phyloP scores from a whole-genome alignment of 2,797 vertebrate genomes.

The Triplophysa yarkandensis region DNA sequence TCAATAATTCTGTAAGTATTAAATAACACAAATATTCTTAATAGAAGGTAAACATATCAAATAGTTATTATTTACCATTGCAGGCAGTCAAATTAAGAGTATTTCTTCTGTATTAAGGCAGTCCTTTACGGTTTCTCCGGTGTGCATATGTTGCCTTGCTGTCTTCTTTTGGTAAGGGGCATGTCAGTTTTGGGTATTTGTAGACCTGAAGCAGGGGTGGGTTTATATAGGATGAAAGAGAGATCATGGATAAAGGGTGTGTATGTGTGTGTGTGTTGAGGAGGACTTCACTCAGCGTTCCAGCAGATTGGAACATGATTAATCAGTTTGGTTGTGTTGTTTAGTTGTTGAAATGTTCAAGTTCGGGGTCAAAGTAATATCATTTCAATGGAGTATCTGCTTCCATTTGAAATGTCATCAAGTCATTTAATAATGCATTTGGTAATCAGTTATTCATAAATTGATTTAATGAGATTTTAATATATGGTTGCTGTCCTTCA shows the following conservation, averaged over 20 bases:
- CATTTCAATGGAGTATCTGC: neutral
- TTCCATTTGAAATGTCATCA: neutral
- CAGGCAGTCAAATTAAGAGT: slow-evolving; percentile 1
- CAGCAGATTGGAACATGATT: slow-evolving; percentile 68
- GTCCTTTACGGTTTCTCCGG: neutral
- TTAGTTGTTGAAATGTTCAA: slow-evolving; percentile 35
- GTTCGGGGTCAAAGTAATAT: slow-evolving; percentile 28
- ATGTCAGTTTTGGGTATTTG: slow-evolving; percentile 67
- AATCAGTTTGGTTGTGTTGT: slow-evolving; percentile 59
- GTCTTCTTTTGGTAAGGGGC: slow-evolving; percentile 52
- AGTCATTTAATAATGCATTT: slow-evolving; percentile 10
- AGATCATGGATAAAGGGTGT: slow-evolving; percentile 68
- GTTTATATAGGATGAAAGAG: slow-evolving; percentile 72
- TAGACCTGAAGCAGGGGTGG: slow-evolving; percentile 73
- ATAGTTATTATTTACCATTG: slow-evolving; percentile 39
- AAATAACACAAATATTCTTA: neutral
- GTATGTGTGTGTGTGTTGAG: slow-evolving; percentile 44
- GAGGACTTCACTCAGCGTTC: slow-evolving; percentile 50
- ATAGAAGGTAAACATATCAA: neutral
- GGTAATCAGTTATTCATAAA: neutral
- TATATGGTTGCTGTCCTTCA: too few species aligned
- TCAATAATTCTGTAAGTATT: neutral
- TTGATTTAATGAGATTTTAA: neutral
- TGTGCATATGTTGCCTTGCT: slow-evolving; percentile 29
- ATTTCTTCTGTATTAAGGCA: slow-evolving; percentile 19